phyloP scores from a whole-genome alignment of 2,888 invertebrate genomes.

The Stenoptilia bipunctidactyla region DNA sequence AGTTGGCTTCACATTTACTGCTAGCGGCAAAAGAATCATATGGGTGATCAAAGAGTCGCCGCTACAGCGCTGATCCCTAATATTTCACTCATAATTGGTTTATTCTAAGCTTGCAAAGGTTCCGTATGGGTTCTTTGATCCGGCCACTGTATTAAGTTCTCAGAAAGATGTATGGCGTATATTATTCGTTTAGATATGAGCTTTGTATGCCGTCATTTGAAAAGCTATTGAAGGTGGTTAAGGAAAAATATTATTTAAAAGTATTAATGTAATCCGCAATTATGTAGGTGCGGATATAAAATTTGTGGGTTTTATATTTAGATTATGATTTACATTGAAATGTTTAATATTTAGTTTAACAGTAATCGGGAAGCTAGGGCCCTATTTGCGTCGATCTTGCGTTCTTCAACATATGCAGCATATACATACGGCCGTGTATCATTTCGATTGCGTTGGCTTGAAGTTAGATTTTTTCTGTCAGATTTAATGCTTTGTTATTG shows the following conservation, averaged over 20 bases:
- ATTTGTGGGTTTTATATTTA: too few species aligned
- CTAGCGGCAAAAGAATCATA: conserved; percentile 46
- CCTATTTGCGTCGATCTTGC: too few species aligned
- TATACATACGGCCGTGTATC: too few species aligned
- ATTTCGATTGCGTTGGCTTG: too few species aligned
- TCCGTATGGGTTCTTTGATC: conserved; percentile 66
- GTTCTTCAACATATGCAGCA: too few species aligned
- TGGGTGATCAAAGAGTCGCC: conserved; percentile 63
- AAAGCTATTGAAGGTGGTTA: conserved; percentile 23
- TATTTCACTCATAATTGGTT: conserved; percentile 72
- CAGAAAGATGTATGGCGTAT: conserved; percentile 54
- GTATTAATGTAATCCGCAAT: too few species aligned
- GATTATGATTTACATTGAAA: too few species aligned
- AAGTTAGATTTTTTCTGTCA: too few species aligned
- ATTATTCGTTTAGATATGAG: conserved; percentile 41
- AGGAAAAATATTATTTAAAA: conserved; percentile 12
- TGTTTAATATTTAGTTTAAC: too few species aligned
- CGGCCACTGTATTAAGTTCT: conserved; percentile 59
- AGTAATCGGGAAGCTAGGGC: too few species aligned
- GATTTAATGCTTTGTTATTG: too few species aligned
- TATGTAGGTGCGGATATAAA: too few species aligned
- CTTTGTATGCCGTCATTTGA: conserved; percentile 49
- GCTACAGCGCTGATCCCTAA: conserved; percentile 61
- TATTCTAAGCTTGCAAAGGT: conserved; percentile 65
- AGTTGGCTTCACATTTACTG: conserved; percentile 47